Percentiles rank a stretch among this genome's conserved stretches.
Conservation (phyloP, 2,113 vertebrate species). For the Eubucco bourcierii region DNA sequence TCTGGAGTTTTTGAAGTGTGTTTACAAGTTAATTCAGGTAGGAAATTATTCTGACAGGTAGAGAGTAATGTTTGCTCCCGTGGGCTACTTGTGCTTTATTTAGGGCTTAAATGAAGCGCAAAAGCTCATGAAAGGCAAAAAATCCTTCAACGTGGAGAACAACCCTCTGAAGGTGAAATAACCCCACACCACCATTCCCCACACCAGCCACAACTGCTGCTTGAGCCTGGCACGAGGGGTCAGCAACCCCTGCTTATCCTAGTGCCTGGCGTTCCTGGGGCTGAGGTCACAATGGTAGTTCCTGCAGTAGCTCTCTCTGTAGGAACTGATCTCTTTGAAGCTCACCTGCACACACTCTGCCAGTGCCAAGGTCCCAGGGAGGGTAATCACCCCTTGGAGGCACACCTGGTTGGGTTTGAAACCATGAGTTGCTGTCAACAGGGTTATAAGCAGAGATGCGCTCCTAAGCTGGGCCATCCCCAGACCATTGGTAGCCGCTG, state of each 20-base stretch:
- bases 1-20: neutral
- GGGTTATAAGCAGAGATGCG: neutral
- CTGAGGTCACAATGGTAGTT: fast-evolving
- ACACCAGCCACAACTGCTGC: neutral
- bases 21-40: slow-evolving; percentile 64
- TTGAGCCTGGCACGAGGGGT: neutral
- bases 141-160: neutral
- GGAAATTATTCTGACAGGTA: slow-evolving; percentile 65
- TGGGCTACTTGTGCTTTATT: slow-evolving; percentile 53
- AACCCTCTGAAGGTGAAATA: slow-evolving; percentile 10
- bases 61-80: slow-evolving; percentile 38
- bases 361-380: neutral
- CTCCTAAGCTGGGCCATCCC: neutral
- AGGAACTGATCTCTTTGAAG: neutral
- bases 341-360: neutral
- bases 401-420: neutral
- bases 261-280: fast-evolving
- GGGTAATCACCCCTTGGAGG: neutral
- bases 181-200: neutral
- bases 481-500: neutral
- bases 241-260: neutral
- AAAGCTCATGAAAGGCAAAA: slow-evolving; percentile 49
- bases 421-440: neutral
- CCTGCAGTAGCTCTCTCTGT: neutral
- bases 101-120: slow-evolving; percentile 56